These are phyloP conservation scores for Ciconia maguari DNA, from an alignment of 2,113 vertebrate species.

Conservation along the genomic window DNA sequence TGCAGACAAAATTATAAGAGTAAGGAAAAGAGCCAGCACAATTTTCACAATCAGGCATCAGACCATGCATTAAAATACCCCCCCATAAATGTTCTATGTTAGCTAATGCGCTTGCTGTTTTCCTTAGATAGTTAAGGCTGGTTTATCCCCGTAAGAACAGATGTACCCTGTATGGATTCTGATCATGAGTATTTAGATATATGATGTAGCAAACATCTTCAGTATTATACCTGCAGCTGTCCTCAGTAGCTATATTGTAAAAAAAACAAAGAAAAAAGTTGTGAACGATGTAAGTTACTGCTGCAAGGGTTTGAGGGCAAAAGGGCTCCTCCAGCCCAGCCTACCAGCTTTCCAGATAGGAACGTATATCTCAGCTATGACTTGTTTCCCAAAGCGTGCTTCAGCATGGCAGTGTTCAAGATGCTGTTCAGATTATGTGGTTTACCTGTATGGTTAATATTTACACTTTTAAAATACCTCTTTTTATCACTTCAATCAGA, in stretches of 20 bases:
- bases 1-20: neutral
- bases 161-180: neutral
- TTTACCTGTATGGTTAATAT: slow-evolving; percentile 39
- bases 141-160: neutral
- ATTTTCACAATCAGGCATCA: neutral
- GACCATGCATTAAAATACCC: neutral
- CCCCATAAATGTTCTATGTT: rapidly evolving
- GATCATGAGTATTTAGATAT: neutral
- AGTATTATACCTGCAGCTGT: neutral
- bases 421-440: neutral
- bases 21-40: neutral
- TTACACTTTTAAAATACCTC: slow-evolving; percentile 19
- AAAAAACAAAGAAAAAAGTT: neutral
- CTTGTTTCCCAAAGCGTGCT: neutral
- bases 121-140: neutral
- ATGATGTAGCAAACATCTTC: neutral
- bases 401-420: neutral
- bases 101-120: neutral
- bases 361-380: neutral
- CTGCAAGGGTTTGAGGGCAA: neutral
- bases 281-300: neutral
- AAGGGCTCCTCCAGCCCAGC: neutral
- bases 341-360: neutral
- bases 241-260: neutral
- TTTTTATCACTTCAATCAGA: slow-evolving; percentile 36